Conservation (phyloP, 2,113 vertebrate genomes). For the Oncorhynchus tshawytscha region DNA sequence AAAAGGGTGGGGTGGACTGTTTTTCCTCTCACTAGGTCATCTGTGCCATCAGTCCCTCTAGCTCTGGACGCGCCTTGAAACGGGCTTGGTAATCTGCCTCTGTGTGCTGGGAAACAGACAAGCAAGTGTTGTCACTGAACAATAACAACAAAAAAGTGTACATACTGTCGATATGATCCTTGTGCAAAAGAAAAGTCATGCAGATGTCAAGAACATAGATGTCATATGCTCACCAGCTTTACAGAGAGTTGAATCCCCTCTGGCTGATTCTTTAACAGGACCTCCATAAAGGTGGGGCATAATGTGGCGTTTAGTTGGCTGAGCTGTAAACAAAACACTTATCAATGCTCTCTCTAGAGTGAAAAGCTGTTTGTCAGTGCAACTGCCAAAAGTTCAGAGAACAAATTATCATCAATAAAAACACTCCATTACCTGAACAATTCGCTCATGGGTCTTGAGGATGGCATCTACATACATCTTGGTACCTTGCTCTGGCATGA, state of each 20-base stretch:
- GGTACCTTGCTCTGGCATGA: conserved; percentile 77
- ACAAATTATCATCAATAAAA: too few species aligned
- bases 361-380: too few species aligned
- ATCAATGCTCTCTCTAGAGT: neutral
- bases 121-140: neutral
- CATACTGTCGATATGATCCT: too few species aligned
- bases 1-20: too few species aligned
- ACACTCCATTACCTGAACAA: conserved; percentile 56
- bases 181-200: neutral
- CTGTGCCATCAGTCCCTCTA: conserved; percentile 84
- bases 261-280: conserved; percentile 84
- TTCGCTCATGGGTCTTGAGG: conserved; percentile 83
- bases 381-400: too few species aligned
- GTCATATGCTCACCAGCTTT: conserved; percentile 74
- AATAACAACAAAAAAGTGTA: too few species aligned
- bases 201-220: neutral
- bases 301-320: conserved; percentile 70
- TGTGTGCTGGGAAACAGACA: conserved; percentile 73
- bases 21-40: conserved; percentile 61
- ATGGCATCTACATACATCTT: conserved; percentile 82
- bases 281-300: conserved; percentile 82
- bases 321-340: conserved; percentile 66
- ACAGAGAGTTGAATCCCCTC: conserved; percentile 85
- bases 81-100: conserved; percentile 81
- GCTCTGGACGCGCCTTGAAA: conserved; percentile 84